These are phyloP conservation scores for Chionomys nivalis DNA, from an alignment of 2,113 vertebrate species.

Conservation along the genomic window DNA sequence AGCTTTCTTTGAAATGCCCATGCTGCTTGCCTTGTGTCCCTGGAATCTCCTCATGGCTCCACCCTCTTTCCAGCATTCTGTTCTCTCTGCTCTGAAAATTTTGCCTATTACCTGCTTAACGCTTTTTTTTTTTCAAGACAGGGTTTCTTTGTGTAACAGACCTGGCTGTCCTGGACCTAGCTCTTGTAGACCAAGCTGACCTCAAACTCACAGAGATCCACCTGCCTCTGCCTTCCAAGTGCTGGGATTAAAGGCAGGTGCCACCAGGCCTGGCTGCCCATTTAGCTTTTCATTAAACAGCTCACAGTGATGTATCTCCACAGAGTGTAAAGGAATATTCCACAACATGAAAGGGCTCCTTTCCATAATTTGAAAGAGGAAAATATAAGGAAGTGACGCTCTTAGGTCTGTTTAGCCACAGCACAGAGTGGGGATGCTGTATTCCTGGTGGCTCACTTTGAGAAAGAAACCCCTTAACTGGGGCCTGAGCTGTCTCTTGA, in stretches of 20 bases:
- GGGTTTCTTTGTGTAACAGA: too few species aligned
- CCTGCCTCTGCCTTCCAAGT: too few species aligned
- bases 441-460: not conserved
- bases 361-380: not conserved
- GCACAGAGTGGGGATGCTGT: not conserved
- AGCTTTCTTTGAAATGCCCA: not conserved
- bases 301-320: not conserved
- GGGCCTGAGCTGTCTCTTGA: not conserved
- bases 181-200: too few species aligned
- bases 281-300: not conserved
- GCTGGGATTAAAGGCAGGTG: too few species aligned
- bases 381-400: not conserved
- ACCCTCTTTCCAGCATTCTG: not conserved
- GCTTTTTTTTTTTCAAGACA: too few species aligned
- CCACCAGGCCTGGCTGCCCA: not conserved
- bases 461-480: not conserved
- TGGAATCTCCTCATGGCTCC: not conserved
- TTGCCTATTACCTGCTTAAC: not conserved
- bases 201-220: too few species aligned
- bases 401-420: not conserved
- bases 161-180: too few species aligned
- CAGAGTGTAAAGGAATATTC: not conserved
- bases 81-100: not conserved
- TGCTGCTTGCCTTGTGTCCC: not conserved
- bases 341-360: not conserved